These are phyloP conservation scores for Hoplostethus mediterraneus DNA, from an alignment of 2,797 vertebrate genomes.

Conservation along the genomic window DNA sequence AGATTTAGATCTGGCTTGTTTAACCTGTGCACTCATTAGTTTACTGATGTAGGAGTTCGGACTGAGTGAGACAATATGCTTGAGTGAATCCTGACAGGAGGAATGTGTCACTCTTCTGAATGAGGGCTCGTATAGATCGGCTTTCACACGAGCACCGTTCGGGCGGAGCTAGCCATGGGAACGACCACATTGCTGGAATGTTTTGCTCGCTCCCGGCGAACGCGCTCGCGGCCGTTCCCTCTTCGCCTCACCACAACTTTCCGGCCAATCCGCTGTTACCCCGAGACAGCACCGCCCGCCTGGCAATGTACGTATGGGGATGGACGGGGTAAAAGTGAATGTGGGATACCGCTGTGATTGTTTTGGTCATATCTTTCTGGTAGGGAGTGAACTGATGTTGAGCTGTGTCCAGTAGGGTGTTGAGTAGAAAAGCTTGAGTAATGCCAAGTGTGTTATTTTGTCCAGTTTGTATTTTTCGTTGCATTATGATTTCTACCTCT, in stretches of 20 bases:
- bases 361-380: conserved; percentile 5
- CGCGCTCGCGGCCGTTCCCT: conserved; percentile 63
- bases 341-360: neutral
- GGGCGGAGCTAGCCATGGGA: conserved; percentile 78
- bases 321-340: neutral
- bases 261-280: conserved; percentile 86
- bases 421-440: too few relatives aligned
- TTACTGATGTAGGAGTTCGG: conserved; percentile 17
- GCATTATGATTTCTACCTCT: neutral
- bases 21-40: conserved; percentile 48
- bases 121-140: conserved; percentile 46
- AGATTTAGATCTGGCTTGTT: conserved; percentile 45
- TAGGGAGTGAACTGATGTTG: neutral
- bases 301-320: conserved; percentile 83
- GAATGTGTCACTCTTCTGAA: conserved; percentile 51
- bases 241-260: conserved; percentile 75
- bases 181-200: conserved; percentile 82
- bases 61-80: conserved; percentile 49
- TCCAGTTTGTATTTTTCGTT: neutral
- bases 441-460: neutral
- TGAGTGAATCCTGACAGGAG: conserved; percentile 43
- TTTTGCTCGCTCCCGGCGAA: conserved; percentile 78
- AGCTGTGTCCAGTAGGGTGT: neutral
- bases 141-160: conserved; percentile 45
- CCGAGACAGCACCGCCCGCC: conserved; percentile 79